Evolutionary conservation across 1,140 invertebrate genomes (phyloP), one percentile per base, ranked within the genome.

Genomic region (Drosophila repleta): DNA sequence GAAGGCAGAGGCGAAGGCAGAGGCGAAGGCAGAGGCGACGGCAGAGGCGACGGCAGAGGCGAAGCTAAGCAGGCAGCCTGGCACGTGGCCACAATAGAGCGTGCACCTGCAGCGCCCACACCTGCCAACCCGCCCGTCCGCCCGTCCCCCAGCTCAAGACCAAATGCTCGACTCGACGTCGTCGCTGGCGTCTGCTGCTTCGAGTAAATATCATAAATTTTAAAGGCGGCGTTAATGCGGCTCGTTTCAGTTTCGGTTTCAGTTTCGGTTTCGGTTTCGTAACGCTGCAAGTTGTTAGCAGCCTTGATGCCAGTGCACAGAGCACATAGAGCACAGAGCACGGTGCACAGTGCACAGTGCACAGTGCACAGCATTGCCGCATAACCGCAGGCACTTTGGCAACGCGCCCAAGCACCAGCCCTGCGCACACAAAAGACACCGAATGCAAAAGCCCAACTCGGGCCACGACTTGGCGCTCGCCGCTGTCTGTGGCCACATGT

Each of bases 191-290:
- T 79, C 57, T 67, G 75, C 70, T 35, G 32, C 32, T 35, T 55
- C 65, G 57, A 83, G 83, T 87, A 87, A 87, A 87, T 87, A 87
- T 87, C 83, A 87, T 87, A 87, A 83, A 87, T 87, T 87, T 87
- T 87, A 88, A 79, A 87, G 68, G 53, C 79, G 69, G 65, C 79
- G 81, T 87, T 87, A 87, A 88, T 87, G 76, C 62, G 72, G 45
- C 75, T 74, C 62, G 77, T 76, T 76, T 66, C 46, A 58, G 60
- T 29, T 51, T 66, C 46, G 52, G 60, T 29, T 51, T 48, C 41
- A 69, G 61, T 51, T 43, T 41, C 32, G 7, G 18, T 21, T 11
- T 11, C 26, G 29, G 39, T 15, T 15, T 17, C n/a, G n/a, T 7
- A 15, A 43, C 24, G 62, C 52, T 21, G 26, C 52, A 46, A 21